Percentiles rank a stretch among this genome's conserved stretches.
Conservation (phyloP, 2,888 invertebrate species). For the Hirtodrosophila trivittata region DNA sequence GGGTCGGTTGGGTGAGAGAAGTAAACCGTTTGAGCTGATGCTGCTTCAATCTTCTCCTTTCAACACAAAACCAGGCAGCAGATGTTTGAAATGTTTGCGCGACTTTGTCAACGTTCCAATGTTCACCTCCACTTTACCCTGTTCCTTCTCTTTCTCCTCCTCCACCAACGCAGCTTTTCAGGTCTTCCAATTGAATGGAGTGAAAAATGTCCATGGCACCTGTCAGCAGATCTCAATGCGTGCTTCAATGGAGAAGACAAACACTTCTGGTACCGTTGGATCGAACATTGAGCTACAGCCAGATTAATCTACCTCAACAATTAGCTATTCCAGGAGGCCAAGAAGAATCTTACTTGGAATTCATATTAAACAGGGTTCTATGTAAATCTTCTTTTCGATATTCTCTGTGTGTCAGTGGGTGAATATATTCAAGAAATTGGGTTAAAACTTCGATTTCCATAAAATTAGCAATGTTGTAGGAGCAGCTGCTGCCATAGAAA, state of each 20-base stretch:
- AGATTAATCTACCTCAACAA: slow-evolving; percentile 36
- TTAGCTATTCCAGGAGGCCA: slow-evolving; percentile 15
- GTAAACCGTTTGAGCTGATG: slow-evolving; percentile 56
- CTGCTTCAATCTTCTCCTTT: slow-evolving; percentile 43
- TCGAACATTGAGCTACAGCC: slow-evolving; percentile 3
- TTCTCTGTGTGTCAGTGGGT: slow-evolving; percentile 32
- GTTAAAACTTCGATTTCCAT: slow-evolving; percentile 57
- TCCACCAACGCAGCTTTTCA: slow-evolving; percentile 14
- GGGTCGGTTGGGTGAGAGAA: slow-evolving; percentile 64
- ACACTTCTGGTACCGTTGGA: slow-evolving; percentile 56
- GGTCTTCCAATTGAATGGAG: slow-evolving; percentile 57
- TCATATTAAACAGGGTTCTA: slow-evolving; percentile 1
- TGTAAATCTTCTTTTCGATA: not conserved
- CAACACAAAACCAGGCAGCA: slow-evolving; percentile 56
- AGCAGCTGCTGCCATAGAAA: slow-evolving; percentile 52
- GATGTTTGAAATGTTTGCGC: slow-evolving; percentile 71
- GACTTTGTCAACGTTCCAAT: slow-evolving; percentile 58
- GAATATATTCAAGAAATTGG: slow-evolving; percentile 52
- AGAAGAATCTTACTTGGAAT: not conserved
- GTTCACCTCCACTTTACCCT: not conserved
- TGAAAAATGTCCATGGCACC: slow-evolving; percentile 64
- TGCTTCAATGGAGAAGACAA: slow-evolving; percentile 32
- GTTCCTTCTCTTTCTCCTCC: slow-evolving; percentile 15
- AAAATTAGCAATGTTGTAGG: slow-evolving; percentile 41
- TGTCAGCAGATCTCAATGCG: slow-evolving; percentile 56